Percentiles rank a stretch among this genome's conserved stretches.
Conservation (phyloP, 2,888 invertebrate species). For the Pristionchus mayeri region DNA sequence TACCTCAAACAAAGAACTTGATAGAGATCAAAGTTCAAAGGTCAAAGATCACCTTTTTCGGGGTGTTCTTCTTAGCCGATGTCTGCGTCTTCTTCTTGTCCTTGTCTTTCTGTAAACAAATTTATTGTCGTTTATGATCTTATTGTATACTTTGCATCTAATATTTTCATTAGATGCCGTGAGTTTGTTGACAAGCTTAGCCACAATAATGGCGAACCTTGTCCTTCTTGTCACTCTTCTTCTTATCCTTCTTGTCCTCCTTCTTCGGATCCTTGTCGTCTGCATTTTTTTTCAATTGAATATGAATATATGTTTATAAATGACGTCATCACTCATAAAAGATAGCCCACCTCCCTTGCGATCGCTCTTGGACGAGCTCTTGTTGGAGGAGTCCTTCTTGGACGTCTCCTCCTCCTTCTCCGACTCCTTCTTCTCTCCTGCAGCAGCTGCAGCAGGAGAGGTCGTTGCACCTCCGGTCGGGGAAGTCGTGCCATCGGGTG, state of each 20-base stretch:
- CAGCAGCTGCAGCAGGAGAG: background rate
- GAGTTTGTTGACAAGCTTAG: background rate
- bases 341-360: background rate
- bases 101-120: background rate
- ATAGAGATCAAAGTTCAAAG: background rate
- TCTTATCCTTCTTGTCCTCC: conserved; percentile 28
- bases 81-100: background rate
- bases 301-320: no score
- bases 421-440: background rate
- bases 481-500: background rate
- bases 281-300: background rate
- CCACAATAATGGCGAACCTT: background rate
- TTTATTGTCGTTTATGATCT: background rate
- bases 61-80: background rate
- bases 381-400: background rate
- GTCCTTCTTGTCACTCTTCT: conserved; percentile 32
- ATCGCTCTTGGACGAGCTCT: conserved; percentile 14
- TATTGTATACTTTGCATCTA: no score
- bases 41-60: conserved; percentile 20
- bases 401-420: background rate
- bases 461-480: background rate
- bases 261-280: conserved; percentile 4
- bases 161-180: no score
- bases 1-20: background rate
- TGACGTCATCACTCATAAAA: background rate